Conservation (phyloP, 2,888 invertebrate genomes). For the Phaedon cochleariae region DNA sequence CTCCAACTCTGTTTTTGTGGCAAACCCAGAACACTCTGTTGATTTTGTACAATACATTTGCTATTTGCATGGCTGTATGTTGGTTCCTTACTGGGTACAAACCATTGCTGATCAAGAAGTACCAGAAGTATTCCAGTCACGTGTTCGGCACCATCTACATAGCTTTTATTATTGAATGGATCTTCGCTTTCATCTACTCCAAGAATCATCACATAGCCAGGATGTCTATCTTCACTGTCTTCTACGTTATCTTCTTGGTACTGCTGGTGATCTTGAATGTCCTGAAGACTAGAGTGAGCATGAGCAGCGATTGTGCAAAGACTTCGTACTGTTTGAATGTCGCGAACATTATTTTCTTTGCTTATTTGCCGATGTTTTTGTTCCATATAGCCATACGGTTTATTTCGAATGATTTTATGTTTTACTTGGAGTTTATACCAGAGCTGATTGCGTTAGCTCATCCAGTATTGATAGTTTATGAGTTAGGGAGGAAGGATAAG, state of each 20-base stretch:
- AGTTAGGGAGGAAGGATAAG: conserved; percentile 38
- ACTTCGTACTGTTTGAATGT: conserved; percentile 24
- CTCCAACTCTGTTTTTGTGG: conserved; percentile 1
- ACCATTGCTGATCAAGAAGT: conserved; percentile 12
- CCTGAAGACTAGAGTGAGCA: conserved; percentile 13
- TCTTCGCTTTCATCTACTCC: conserved; percentile 21
- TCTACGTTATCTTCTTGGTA: conserved; percentile 21
- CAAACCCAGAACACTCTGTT: conserved; percentile 24
- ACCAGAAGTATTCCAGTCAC: conserved; percentile 15
- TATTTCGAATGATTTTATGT: neutral
- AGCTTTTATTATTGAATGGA: conserved; percentile 22
- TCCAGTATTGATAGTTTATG: conserved; percentile 31
- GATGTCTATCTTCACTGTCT: conserved; percentile 13
- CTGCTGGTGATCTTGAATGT: conserved; percentile 27
- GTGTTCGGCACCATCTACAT: conserved; percentile 20
- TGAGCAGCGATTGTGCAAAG: conserved; percentile 9
- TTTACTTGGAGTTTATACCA: conserved; percentile 23
- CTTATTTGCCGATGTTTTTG: conserved; percentile 26
- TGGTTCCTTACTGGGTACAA: conserved; percentile 28
- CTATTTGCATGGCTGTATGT: conserved; percentile 22
- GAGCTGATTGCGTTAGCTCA: conserved; percentile 22
- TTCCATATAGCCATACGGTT: conserved; percentile 11
- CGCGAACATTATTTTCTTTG: conserved; percentile 28
- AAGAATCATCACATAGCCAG: conserved; percentile 21
- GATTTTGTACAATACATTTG: conserved; percentile 21